These are phyloP conservation scores for Byasa hedistus DNA, from an alignment of 2,888 invertebrate species.

Conservation along the genomic window DNA sequence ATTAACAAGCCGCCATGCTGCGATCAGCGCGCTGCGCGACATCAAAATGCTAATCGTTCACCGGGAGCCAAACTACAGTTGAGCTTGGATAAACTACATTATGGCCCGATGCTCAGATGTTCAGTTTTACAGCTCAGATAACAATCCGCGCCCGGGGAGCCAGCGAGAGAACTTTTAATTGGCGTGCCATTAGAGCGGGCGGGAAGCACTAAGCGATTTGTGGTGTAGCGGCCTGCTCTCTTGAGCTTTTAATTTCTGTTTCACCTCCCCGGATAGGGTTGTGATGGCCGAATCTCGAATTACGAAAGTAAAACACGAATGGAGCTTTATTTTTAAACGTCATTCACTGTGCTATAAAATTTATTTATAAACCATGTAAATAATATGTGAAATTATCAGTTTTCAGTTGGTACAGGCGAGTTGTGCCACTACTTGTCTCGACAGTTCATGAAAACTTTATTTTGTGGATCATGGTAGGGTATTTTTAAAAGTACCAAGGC, in stretches of 20 bases:
- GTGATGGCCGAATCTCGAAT: constrained; percentile 51
- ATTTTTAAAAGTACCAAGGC: too few relatives aligned
- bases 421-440: too few relatives aligned
- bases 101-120: constrained; percentile 64
- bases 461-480: too few relatives aligned
- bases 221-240: constrained; percentile 76
- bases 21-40: constrained; percentile 48
- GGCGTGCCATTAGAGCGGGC: constrained; percentile 78
- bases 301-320: constrained; percentile 30
- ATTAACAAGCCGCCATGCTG: neutral
- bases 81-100: constrained; percentile 69
- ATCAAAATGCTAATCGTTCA: constrained; percentile 70
- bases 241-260: constrained; percentile 67
- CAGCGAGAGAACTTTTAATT: constrained; percentile 77
- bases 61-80: constrained; percentile 46
- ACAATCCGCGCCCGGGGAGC: constrained; percentile 69
- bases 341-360: neutral
- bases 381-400: neutral
- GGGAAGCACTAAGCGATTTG: constrained; percentile 78
- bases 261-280: constrained; percentile 58
- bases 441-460: too few relatives aligned
- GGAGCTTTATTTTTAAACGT: neutral
- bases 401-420: too few relatives aligned
- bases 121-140: constrained; percentile 75
- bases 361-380: neutral